Conservation (phyloP, 35 echinoderm and acorn worm genomes). For the Ophioderma brevispina region DNA sequence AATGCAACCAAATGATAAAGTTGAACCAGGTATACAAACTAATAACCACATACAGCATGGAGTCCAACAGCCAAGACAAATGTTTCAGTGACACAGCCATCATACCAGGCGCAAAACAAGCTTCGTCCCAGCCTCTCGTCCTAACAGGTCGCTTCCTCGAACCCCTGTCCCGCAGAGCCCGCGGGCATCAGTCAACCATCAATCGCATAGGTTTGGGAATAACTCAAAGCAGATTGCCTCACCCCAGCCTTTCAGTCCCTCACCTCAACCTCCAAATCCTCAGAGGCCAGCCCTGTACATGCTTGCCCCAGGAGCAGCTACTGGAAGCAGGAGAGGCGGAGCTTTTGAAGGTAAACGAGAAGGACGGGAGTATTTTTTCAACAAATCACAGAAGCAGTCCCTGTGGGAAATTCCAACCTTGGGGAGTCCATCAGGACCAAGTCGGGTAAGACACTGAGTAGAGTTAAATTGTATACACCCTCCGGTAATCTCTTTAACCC, state of each 20-base stretch:
- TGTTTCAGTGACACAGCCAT: background rate
- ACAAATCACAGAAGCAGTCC: slow-evolving; percentile 86
- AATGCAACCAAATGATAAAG: too few species aligned
- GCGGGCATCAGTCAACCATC: background rate
- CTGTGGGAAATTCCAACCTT: slow-evolving; percentile 91
- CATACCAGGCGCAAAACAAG: background rate
- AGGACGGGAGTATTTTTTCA: slow-evolving; percentile 87
- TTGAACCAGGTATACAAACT: too few species aligned
- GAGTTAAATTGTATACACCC: too few species aligned
- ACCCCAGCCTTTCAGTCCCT: slow-evolving; percentile 8
- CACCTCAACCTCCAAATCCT: slow-evolving; percentile 70
- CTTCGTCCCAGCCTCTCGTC: background rate
- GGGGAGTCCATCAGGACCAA: slow-evolving; percentile 61
- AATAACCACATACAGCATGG: too few species aligned
- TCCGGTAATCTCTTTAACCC: too few species aligned
- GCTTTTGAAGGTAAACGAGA: slow-evolving; percentile 94
- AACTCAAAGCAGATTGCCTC: background rate
- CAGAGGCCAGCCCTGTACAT: slow-evolving; percentile 90
- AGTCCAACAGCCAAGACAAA: background rate
- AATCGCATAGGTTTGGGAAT: background rate
- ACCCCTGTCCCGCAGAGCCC: background rate
- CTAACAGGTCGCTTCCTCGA: background rate
- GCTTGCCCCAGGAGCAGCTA: slow-evolving; percentile 75
- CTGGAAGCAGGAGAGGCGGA: slow-evolving; percentile 84
- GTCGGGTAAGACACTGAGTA: slow-evolving; percentile 44